Percentiles rank a stretch among this genome's conserved stretches.
Evolutionary conservation across 2,888 invertebrate species (phyloP).

Genomic region (Charanyca ferruginea): DNA sequence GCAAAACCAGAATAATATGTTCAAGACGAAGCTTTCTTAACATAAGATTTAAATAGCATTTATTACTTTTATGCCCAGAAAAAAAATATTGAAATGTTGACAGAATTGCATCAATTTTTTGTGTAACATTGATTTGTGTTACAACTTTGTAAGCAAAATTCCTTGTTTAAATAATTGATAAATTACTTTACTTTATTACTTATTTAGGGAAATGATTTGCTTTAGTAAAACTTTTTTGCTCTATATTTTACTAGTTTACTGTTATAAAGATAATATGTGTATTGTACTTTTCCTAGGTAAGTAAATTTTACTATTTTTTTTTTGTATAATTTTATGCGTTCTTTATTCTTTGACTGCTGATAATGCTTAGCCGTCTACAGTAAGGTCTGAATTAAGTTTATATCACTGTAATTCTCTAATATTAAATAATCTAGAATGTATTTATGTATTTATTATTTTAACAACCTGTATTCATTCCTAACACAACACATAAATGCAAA

Average conservation of each 20-base stretch:
- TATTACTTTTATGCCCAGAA: conserved; percentile 53
- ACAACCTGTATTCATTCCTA: neutral
- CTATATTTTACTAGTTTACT: conserved; percentile 24
- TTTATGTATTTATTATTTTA: conserved; percentile 24
- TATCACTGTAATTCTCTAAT: conserved; percentile 61
- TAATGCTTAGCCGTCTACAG: conserved; percentile 44
- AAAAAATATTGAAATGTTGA: conserved; percentile 26
- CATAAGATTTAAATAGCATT: conserved; percentile 58
- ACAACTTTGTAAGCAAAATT: neutral
- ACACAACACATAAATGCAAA: too few relatives aligned
- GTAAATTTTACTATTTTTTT: conserved; percentile 48
- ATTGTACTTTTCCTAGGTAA: conserved; percentile 51
- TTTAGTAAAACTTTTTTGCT: conserved; percentile 15
- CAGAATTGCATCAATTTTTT: conserved; percentile 4
- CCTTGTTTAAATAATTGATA: conserved; percentile 13
- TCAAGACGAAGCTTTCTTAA: conserved; percentile 59
- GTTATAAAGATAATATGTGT: conserved; percentile 29
- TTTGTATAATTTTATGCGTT: conserved; percentile 52
- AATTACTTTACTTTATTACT: conserved; percentile 23
- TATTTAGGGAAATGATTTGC: conserved; percentile 21
- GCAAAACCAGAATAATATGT: conserved; percentile 51
- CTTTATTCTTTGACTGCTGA: conserved; percentile 47
- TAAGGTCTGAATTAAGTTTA: conserved; percentile 69
- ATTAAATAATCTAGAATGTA: conserved; percentile 55
- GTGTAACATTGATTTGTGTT: conserved; percentile 20